Evolutionary conservation across 1,140 invertebrate genomes (phyloP).

Genomic region (Drosophila nannoptera): DNA sequence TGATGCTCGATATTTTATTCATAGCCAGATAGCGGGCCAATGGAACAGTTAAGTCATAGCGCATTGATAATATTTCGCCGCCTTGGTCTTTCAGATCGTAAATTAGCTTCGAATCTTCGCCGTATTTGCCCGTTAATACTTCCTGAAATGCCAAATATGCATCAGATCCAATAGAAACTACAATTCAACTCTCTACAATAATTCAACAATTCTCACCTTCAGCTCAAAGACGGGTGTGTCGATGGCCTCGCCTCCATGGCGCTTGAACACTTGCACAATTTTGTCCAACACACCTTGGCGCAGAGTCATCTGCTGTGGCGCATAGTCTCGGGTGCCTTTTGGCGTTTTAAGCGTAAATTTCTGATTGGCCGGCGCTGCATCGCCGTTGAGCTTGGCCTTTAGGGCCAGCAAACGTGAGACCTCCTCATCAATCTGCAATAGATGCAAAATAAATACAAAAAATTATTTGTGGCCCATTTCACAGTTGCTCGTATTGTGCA

Average conservation of each 20-base stretch:
- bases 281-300: conserved; percentile 93
- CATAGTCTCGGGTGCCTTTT: conserved; percentile 98
- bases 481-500: conserved; percentile 7
- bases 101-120: conserved; percentile 99
- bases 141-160: conserved; percentile 82
- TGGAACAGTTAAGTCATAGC: conserved; percentile 96
- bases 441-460: conserved; percentile 33
- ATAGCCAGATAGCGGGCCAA: conserved; percentile 98
- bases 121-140: conserved; percentile 99
- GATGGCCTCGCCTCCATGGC: conserved; percentile 98
- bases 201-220: conserved; percentile 83
- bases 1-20: conserved; percentile 97
- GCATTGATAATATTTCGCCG: conserved; percentile 94
- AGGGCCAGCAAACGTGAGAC: conserved; percentile 89
- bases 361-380: conserved; percentile 80
- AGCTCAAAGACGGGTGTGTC: conserved; percentile 99
- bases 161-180: too few species aligned
- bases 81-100: conserved; percentile 99
- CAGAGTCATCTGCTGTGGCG: conserved; percentile 95
- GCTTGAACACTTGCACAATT: conserved; percentile 95
- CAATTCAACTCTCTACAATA: too few species aligned
- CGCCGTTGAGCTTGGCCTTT: conserved; percentile 86
- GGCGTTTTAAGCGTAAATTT: conserved; percentile 94
- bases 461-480: conserved; percentile 16
- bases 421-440: conserved; percentile 87